Conservation (phyloP, 2,113 vertebrate species). For the Melanerpes aurifrons region DNA sequence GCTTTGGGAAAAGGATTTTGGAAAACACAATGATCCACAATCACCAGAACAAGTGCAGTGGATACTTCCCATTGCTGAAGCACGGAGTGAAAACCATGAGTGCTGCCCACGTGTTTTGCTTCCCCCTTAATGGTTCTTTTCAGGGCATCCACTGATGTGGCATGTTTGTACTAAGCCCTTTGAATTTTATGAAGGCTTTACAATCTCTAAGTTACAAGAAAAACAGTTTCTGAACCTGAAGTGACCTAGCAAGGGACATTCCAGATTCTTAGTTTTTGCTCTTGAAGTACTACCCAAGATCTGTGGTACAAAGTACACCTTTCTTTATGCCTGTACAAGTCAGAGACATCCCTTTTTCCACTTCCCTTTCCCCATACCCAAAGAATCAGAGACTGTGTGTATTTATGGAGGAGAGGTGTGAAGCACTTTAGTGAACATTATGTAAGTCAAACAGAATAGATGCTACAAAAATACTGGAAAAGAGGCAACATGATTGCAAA, state of each 20-base stretch:
- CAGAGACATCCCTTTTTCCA: background rate
- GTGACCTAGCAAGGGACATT: background rate
- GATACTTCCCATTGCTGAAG: background rate
- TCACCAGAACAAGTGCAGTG: background rate
- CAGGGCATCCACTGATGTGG: background rate
- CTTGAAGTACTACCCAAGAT: background rate
- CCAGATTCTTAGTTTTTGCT: background rate
- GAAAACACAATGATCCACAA: background rate
- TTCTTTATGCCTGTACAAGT: background rate
- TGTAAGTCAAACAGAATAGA: background rate
- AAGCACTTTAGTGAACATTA: slow-evolving; percentile 3
- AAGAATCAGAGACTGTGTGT: background rate
- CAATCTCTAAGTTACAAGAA: background rate
- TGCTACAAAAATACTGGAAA: slow-evolving; percentile 1
- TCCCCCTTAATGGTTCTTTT: background rate
- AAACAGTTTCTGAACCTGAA: background rate
- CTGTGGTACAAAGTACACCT: background rate
- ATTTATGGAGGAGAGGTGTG: background rate
- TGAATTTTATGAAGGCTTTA: background rate
- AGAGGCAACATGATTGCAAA: background rate
- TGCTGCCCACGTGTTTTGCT: background rate
- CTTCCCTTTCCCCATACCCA: background rate
- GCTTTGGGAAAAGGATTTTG: background rate
- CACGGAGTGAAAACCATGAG: background rate
- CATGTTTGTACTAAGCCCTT: background rate